Base-by-base conservation (phyloP, 2,797 vertebrate genomes). In the Tachyglossus aculeatus region DNA sequence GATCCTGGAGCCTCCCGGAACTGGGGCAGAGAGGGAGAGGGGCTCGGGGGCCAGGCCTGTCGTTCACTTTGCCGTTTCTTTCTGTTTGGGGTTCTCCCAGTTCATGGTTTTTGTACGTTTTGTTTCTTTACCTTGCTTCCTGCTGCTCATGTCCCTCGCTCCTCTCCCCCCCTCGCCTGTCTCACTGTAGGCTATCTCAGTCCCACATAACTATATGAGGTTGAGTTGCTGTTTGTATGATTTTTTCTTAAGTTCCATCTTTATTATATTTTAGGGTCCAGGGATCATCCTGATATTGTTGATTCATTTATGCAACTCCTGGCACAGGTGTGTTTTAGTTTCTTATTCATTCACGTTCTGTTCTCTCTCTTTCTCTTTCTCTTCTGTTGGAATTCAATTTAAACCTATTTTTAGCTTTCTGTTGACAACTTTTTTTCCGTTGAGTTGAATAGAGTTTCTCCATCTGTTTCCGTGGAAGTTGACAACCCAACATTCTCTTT, bases 231-330 rank as follows among this genome's bases (percentile, higher is more conserved):
- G 96, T 99, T 98, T 99, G 98, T 99, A 98, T 98, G 96, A 98
- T 98, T 99, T 97, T 98, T 99, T 99, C 95, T 99, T 99, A 98
- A 99, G 97, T 99, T 99, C 98, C 98, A 99, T 99, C 97, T 99
- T 98, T 99, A 98, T 99, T 98, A 98, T 99, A 98, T 98, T 99
- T 98, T 99, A 99, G 98, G 98, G 96, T 97, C 98, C 98, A 99
- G 98, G 98, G 96, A 99, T 98, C 98, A 99, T 99, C 98, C 98
- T 98, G 98, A 99, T 99, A 99, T 99, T 99, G 98, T 99, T 99
- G 98, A 99, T 99, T 99, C 98, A 98, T 99, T 99, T 99, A 99
- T 99, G 98, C 98, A 99, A 98, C 97, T 99, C 97, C 98, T 98
- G 97, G 97, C 97, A 98, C 98, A 99, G 98, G 98, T 99, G 97